Percentiles rank a stretch among this genome's conserved stretches.
Conservation (phyloP, 2,797 vertebrate species). For the Pipistrellus pygmaeus region DNA sequence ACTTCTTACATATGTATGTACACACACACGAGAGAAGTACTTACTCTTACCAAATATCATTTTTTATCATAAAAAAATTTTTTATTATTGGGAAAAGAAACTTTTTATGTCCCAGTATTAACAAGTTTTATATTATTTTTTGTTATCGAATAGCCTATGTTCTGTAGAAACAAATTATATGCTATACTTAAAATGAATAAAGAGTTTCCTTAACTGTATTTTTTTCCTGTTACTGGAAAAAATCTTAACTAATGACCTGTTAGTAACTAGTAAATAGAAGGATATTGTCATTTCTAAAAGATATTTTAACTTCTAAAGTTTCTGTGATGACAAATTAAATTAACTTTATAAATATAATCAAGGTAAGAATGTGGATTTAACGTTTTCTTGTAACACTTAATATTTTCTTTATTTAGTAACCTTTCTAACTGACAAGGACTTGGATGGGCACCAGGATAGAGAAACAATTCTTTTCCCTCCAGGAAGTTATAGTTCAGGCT, state of each 20-base stretch:
- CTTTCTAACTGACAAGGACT: slow-evolving; percentile 11
- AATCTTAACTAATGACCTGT: not conserved
- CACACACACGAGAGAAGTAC: not conserved
- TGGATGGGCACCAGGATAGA: not conserved
- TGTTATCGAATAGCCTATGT: not conserved
- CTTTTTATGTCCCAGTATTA: not conserved
- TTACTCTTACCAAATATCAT: not conserved
- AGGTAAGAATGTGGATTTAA: not conserved
- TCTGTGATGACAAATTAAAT: slow-evolving; percentile 8
- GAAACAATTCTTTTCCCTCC: not conserved
- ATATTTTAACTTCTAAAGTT: slow-evolving; percentile 12
- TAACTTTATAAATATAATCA: slow-evolving; percentile 18
- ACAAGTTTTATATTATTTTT: slow-evolving; percentile 13
- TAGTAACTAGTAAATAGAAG: not conserved
- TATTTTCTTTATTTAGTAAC: not conserved
- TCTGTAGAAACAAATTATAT: not conserved
- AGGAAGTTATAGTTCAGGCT: not conserved
- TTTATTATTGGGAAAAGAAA: slow-evolving; percentile 27
- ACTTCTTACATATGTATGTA: no score
- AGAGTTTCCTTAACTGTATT: not conserved
- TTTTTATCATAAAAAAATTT: not conserved
- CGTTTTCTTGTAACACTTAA: slow-evolving; percentile 26
- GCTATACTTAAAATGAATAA: not conserved
- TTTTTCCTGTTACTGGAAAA: not conserved
- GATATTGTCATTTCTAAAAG: slow-evolving; percentile 8